Evolutionary conservation across 2,888 invertebrate species (phyloP).

Genomic region (Mythimna vitellina): DNA sequence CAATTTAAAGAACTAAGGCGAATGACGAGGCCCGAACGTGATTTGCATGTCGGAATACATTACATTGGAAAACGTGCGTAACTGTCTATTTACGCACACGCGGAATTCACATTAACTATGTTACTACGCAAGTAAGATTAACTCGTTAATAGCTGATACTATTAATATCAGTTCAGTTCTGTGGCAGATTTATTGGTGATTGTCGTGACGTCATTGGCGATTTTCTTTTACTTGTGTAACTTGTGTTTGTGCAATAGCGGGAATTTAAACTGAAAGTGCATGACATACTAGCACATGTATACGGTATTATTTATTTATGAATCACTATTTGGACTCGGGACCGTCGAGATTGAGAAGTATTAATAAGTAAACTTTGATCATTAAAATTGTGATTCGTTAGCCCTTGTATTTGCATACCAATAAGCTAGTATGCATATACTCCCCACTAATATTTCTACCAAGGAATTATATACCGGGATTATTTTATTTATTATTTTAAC

Average conservation of each 20-base stretch:
- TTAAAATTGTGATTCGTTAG: neutral
- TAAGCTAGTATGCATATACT: neutral
- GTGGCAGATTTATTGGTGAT: slow-evolving; percentile 28
- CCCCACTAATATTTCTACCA: neutral
- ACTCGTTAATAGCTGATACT: slow-evolving; percentile 28
- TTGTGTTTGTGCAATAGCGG: slow-evolving; percentile 17
- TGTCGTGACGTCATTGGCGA: slow-evolving; percentile 29
- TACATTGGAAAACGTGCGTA: slow-evolving; percentile 52
- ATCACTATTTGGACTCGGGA: slow-evolving; percentile 30
- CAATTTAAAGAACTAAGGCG: slow-evolving; percentile 45
- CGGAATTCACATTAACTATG: slow-evolving; percentile 45
- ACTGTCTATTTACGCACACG: slow-evolving; percentile 53
- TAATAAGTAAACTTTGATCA: slow-evolving; percentile 11
- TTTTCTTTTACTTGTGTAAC: slow-evolving; percentile 41
- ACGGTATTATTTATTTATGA: slow-evolving; percentile 19
- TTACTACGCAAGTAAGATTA: slow-evolving; percentile 35
- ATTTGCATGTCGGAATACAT: slow-evolving; percentile 55
- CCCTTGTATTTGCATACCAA: neutral
- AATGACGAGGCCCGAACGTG: slow-evolving; percentile 45
- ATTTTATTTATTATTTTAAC: neutral
- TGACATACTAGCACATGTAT: slow-evolving; percentile 2
- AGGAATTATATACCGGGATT: no score
- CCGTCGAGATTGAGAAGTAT: slow-evolving; percentile 9
- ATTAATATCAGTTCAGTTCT: slow-evolving; percentile 28
- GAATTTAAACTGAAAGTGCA: slow-evolving; percentile 24